Evolutionary conservation across 2,113 vertebrate genomes (phyloP).

Genomic region (Trogon surrucura): DNA sequence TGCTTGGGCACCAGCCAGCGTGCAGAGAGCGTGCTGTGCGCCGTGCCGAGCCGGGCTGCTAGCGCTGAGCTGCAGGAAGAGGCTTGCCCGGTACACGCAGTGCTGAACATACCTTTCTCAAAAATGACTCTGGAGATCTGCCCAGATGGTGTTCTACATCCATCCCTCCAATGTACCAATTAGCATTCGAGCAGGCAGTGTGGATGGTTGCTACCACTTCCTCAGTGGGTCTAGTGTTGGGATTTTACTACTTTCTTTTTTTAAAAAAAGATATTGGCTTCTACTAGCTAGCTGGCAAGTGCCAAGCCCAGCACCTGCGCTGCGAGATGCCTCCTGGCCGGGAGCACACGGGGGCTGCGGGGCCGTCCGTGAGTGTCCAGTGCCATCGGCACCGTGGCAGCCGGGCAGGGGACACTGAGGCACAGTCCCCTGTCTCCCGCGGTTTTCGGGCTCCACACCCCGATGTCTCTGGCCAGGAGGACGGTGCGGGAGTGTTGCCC

Average conservation of each 20-base stretch:
- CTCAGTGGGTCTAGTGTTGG: not conserved
- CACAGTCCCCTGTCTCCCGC: accelerated
- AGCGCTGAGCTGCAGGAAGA: not conserved
- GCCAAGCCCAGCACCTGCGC: not conserved
- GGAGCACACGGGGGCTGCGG: not conserved
- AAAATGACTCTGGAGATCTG: not conserved
- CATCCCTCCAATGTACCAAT: not conserved
- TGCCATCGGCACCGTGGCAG: too few relatives aligned
- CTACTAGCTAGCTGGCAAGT: not conserved
- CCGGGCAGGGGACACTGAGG: not conserved
- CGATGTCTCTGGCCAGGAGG: accelerated
- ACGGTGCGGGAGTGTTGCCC: not conserved
- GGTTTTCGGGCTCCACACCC: accelerated
- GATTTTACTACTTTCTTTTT: not conserved
- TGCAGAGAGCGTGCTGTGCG: not conserved
- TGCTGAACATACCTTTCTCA: not conserved
- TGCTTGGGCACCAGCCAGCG: not conserved
- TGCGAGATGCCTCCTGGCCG: not conserved
- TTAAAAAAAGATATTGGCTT: not conserved
- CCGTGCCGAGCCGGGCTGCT: not conserved
- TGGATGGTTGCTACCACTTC: not conserved
- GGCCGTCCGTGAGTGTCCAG: not conserved
- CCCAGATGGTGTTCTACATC: not conserved
- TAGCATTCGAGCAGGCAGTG: not conserved
- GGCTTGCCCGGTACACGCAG: not conserved